Evolutionary conservation across 2,113 vertebrate genomes (phyloP), one percentile per base, ranked within the genome.

Genomic region (Rana temporaria): DNA sequence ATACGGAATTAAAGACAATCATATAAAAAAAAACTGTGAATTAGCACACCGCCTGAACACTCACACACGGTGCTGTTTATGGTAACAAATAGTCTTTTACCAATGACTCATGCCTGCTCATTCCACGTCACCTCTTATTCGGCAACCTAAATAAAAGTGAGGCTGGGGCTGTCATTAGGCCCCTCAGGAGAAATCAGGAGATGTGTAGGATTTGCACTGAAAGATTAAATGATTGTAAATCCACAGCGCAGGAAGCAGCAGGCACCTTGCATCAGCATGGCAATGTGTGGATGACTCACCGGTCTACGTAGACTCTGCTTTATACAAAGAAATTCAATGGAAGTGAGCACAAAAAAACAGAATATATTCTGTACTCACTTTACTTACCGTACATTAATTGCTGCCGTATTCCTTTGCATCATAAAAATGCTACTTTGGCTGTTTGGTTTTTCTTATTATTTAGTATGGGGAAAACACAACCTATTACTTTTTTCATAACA

Each of bases 241-340:
- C 48, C 7, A 24, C 20, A 34, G 26, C 59, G n/a, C 69, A 82
- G 70, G 62, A 68, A 75, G 63, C 72, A 83, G 62, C 62, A 68
- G 72, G 81, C 68, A 83, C 20, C 66, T 68, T 20, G 52, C 53
- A 83, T 76, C 72, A 82, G 52, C 30, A 30, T 26, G 63, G 63
- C 71, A 76, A 74, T 83, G 52, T 22, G 20, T 34, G 22, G 3
- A 76, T 83, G 81, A 76, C 63, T 76, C 81, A 83, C 52, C 60
- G 42, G 62, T 60, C 72, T 68, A 30, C 38, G 63, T 63, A 83
- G 76, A 32, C n/a, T 56, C 42, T 42, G 22, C 19, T 56, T 74
- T 16, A 74, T 30, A 38, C 60, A 82, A 38, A 59, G 24, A 42
- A 6, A 57, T 59, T 14, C 34, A 48, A 55, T 68, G 24, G 30